Evolutionary conservation across 2,888 invertebrate species (phyloP), one percentile per base, ranked within the genome.

Genomic region (Ophonus ardosiacus): DNA sequence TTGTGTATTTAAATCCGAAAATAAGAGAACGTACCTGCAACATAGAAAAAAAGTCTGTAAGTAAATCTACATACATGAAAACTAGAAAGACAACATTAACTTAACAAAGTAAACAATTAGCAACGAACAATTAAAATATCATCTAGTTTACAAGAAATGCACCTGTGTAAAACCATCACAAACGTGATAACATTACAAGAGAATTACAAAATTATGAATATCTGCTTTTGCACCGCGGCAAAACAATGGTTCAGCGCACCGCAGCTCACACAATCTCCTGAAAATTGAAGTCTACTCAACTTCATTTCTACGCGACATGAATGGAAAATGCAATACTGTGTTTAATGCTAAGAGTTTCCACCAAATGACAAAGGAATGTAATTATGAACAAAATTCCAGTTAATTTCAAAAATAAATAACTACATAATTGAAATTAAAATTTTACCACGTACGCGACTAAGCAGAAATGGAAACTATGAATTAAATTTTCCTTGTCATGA

Each of bases 371-470:
- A 74, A 74, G 71, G 43, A 18, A 74, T 74, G 40, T 15, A 74
- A 74, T 74, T 74, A 74, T 40, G 18, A 40, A 74, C 40, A 18
- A 51, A 74, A 43, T 74, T 68, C 13, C 18, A 63, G 18, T 63
- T 21, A 63, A 68, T 24, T 68, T 38, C 38, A 38, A 68, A 38
- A 68, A 68, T 31, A 31, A 68, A 68, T 68, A 68, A 38, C 13
- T 68, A 38, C 38, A 68, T 68, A 38, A 68, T 68, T 38, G 68
- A 68, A 74, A 74, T 74, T 74, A 74, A 43, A 74, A 43, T 74
- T 74, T 74, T 43, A 74, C 43, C 71, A 74, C 71, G 71, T 74
- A 74, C 43, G 71, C 18, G 10, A 18, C 40, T 74, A 43, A 74
- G 43, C 43, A 74, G 71, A 38, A 68, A 68, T 68, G 38, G 68